phyloP scores from a whole-genome alignment of 92 coral and sea anemone species.

The Paragorgia papillata region DNA sequence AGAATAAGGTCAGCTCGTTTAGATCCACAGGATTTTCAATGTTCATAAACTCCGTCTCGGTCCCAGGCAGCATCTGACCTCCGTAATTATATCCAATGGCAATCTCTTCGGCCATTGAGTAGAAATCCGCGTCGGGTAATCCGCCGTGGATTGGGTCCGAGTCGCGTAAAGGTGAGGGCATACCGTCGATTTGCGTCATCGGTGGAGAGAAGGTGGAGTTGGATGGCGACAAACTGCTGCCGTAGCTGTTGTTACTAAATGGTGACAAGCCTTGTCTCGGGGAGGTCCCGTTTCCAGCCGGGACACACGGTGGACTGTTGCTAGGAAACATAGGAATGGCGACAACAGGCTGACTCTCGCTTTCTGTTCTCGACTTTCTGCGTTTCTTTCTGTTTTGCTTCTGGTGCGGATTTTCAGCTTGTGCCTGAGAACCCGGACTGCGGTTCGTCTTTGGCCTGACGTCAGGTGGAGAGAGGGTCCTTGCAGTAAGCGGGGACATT shows the following conservation, averaged over 20 bases:
- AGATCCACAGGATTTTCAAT: constrained; percentile 47
- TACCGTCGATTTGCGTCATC: constrained; percentile 63
- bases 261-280: constrained; percentile 57
- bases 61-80: constrained; percentile 39
- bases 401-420: not conserved
- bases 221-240: constrained; percentile 87
- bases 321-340: constrained; percentile 46
- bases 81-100: constrained; percentile 42
- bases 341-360: constrained; percentile 61
- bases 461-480: constrained; percentile 73
- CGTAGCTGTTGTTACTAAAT: constrained; percentile 66
- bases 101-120: constrained; percentile 56
- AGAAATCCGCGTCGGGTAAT: constrained; percentile 63
- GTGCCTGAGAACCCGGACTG: constrained; percentile 29
- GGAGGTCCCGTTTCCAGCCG: constrained; percentile 72
- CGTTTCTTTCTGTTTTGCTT: constrained; percentile 57
- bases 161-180: constrained; percentile 76
- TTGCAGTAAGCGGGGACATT: constrained; percentile 77
- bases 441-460: constrained; percentile 36
- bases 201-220: constrained; percentile 94
- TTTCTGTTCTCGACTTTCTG: constrained; percentile 67
- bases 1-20: constrained; percentile 44
- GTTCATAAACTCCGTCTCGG: constrained; percentile 51
- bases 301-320: constrained; percentile 54
- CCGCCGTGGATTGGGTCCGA: constrained; percentile 70